Conservation (phyloP, 1,140 invertebrate genomes). For the Helicoverpa armigera region DNA sequence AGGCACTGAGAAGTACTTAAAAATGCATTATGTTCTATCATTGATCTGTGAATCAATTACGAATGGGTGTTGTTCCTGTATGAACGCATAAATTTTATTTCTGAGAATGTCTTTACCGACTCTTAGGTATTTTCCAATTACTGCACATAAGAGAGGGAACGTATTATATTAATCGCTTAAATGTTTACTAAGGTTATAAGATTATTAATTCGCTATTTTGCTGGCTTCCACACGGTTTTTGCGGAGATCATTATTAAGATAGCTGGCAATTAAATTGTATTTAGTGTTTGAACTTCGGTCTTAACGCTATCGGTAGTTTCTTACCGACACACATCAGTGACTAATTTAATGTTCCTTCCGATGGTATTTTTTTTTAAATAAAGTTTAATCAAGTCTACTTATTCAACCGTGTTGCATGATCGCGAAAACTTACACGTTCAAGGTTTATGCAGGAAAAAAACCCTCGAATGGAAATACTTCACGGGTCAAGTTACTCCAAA, state of each 20-base stretch:
- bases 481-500: background rate
- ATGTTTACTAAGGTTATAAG: background rate
- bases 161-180: background rate
- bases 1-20: background rate
- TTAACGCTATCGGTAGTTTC: background rate
- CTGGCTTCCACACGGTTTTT: background rate
- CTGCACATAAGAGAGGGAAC: background rate
- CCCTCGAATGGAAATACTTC: background rate
- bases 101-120: background rate
- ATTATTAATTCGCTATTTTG: background rate
- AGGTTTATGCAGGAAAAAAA: too few relatives aligned
- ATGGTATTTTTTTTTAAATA: background rate
- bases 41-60: conserved; percentile 36
- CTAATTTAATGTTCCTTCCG: background rate
- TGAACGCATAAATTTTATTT: conserved; percentile 10
- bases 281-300: background rate
- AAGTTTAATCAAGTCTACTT: background rate
- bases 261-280: background rate
- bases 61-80: conserved; percentile 31
- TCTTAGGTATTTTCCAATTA: conserved; percentile 12
- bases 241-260: background rate
- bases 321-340: conserved; percentile 5
- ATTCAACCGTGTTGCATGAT: conserved; percentile 11
- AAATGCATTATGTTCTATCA: conserved; percentile 37
- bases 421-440: background rate